Evolutionary conservation across 53 echinoderm and acorn worm species (phyloP).

Genomic region (Holothuria leucospilota): DNA sequence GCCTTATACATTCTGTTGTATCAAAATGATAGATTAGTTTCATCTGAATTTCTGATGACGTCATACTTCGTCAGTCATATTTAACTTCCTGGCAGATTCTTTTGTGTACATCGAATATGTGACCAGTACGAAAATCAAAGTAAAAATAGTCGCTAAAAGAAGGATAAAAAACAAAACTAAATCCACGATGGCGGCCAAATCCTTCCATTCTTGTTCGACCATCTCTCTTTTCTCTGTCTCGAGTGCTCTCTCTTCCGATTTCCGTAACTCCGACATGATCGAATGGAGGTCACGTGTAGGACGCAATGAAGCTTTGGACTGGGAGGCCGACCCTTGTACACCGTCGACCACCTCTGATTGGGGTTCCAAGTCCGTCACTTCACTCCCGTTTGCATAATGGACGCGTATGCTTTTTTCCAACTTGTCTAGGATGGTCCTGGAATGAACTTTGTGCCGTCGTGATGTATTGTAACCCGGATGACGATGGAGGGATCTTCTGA

Average conservation of each 20-base stretch:
- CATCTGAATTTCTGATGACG: too few relatives aligned
- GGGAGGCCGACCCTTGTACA: neutral
- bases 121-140: conserved; percentile 14
- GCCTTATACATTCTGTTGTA: too few relatives aligned
- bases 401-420: conserved; percentile 2
- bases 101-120: neutral
- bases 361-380: neutral
- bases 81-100: neutral
- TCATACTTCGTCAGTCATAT: too few relatives aligned
- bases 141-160: neutral
- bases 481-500: conserved; percentile 24
- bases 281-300: conserved; percentile 13
- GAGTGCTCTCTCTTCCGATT: conserved; percentile 27
- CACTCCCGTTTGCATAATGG: conserved; percentile 1
- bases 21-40: too few relatives aligned
- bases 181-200: conserved; percentile 31
- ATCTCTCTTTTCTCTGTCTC: conserved; percentile 20
- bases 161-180: conserved; percentile 22
- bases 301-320: neutral
- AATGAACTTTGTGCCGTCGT: conserved; percentile 35
- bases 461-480: conserved; percentile 12
- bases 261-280: conserved; percentile 32
- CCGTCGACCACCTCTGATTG: neutral
- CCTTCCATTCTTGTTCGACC: conserved; percentile 48
- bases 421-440: conserved; percentile 8